phyloP scores from a whole-genome alignment of 2,797 vertebrate species.

The Phataginus tetradactyla region DNA sequence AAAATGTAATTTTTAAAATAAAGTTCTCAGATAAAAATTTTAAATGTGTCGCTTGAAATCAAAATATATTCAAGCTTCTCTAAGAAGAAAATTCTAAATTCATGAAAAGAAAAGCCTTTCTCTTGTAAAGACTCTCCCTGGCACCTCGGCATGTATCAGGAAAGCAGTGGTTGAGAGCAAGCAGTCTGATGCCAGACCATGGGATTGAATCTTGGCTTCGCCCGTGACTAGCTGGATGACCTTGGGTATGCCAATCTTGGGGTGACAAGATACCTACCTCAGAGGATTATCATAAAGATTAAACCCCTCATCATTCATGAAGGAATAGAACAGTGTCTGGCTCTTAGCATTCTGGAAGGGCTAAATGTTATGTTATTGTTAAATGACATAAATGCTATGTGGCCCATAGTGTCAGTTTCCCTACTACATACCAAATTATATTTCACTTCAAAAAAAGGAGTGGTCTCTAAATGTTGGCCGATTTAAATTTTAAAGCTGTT shows the following conservation, averaged over 20 bases:
- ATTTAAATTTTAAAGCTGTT: not conserved
- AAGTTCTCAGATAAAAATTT: slow-evolving; percentile 18
- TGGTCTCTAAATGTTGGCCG: not conserved
- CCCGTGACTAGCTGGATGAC: not conserved
- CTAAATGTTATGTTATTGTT: not conserved
- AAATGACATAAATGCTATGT: not conserved
- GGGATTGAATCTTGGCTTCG: not conserved
- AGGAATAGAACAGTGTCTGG: not conserved
- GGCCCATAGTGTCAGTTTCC: not conserved
- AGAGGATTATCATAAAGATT: not conserved
- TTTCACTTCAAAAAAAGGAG: not conserved
- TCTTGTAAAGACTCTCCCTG: not conserved
- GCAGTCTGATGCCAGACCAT: not conserved
- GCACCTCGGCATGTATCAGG: not conserved
- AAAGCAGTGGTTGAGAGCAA: not conserved
- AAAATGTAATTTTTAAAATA: slow-evolving; percentile 25
- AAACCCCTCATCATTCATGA: slow-evolving; percentile 12
- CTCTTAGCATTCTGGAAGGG: not conserved
- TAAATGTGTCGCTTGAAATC: not conserved
- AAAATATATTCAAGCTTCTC: slow-evolving; percentile 27
- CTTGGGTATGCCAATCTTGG: not conserved
- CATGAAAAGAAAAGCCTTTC: not conserved
- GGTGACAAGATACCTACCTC: not conserved
- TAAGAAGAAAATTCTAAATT: slow-evolving; percentile 38
- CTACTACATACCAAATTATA: not conserved